These are phyloP conservation scores for Tipula helvola DNA, from an alignment of 2,888 invertebrate species.

Conservation along the genomic window DNA sequence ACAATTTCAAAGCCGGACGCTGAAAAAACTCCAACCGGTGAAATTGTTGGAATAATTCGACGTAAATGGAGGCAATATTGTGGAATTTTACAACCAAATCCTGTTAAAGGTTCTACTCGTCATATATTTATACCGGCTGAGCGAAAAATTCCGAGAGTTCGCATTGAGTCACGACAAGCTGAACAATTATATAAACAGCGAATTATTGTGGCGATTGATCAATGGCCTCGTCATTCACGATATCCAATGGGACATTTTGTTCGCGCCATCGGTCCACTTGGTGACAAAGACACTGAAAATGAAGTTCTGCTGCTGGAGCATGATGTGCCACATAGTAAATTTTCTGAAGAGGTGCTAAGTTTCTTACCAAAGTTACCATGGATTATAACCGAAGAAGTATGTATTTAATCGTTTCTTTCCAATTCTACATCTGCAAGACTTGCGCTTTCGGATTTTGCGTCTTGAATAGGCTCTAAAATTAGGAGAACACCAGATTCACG, in stretches of 20 bases:
- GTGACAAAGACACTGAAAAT: constrained; percentile 92
- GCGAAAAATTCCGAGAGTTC: constrained; percentile 81
- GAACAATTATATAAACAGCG: constrained; percentile 67
- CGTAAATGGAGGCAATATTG: constrained; percentile 98
- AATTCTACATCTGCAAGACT: neutral
- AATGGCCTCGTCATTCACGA: constrained; percentile 87
- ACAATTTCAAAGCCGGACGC: constrained; percentile 25
- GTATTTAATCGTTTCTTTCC: constrained; percentile 13
- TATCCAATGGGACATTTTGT: constrained; percentile 96
- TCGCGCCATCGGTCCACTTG: constrained; percentile 78
- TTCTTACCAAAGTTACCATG: constrained; percentile 86
- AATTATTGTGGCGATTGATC: constrained; percentile 91
- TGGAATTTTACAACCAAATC: constrained; percentile 77
- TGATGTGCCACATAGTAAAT: constrained; percentile 91
- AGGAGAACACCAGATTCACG: constrained; percentile 11
- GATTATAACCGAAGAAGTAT: constrained; percentile 71
- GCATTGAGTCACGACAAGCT: constrained; percentile 90
- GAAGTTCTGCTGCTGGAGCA: constrained; percentile 92
- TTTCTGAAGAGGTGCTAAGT: constrained; percentile 85
- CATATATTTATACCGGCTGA: constrained; percentile 94
- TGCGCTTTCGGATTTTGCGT: neutral
- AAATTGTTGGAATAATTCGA: constrained; percentile 86
- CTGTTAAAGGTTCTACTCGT: constrained; percentile 52
- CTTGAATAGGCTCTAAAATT: constrained; percentile 13
- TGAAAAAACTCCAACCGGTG: constrained; percentile 53